A percentile compares a stretch with the other conserved stretches of the same genome.
phyloP scores from a whole-genome alignment of 1,140 invertebrate genomes.

The Eueides isabella region DNA sequence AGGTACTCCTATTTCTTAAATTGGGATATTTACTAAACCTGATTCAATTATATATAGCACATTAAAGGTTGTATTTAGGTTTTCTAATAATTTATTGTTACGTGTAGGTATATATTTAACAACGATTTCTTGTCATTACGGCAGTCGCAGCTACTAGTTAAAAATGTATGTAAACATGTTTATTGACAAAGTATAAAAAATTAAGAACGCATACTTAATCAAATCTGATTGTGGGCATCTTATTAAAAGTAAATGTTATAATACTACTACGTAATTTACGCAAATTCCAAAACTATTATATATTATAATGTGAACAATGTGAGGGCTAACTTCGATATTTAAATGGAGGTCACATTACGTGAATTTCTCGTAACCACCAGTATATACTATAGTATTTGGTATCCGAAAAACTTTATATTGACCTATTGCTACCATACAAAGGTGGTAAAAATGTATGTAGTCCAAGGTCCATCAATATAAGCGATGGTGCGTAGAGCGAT shows the following conservation, averaged over 20 bases:
- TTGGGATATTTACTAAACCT: background rate
- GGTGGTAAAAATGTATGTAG: conserved; percentile 66
- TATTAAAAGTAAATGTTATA: background rate
- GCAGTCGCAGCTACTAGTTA: background rate
- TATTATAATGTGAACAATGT: background rate
- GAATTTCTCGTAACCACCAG: background rate
- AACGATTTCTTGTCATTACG: background rate
- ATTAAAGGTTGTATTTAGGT: background rate
- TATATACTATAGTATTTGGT: conserved; percentile 18
- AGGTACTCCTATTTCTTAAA: too few species aligned
- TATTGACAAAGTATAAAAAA: background rate
- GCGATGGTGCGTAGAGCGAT: conserved; percentile 57
- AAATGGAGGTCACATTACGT: conserved; percentile 23
- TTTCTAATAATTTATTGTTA: background rate
- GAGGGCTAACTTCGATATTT: conserved; percentile 13
- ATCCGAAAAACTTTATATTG: conserved; percentile 27
- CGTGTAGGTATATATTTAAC: background rate
- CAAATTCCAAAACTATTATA: background rate
- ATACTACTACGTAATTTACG: background rate
- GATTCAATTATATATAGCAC: background rate
- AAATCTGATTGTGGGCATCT: background rate
- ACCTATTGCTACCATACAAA: conserved; percentile 35
- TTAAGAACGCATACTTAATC: background rate
- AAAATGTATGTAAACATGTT: background rate
- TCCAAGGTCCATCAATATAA: conserved; percentile 65